Evolutionary conservation across 1,140 invertebrate species (phyloP), one percentile per base, ranked within the genome.

Genomic region (Belonocnema kinseyi): DNA sequence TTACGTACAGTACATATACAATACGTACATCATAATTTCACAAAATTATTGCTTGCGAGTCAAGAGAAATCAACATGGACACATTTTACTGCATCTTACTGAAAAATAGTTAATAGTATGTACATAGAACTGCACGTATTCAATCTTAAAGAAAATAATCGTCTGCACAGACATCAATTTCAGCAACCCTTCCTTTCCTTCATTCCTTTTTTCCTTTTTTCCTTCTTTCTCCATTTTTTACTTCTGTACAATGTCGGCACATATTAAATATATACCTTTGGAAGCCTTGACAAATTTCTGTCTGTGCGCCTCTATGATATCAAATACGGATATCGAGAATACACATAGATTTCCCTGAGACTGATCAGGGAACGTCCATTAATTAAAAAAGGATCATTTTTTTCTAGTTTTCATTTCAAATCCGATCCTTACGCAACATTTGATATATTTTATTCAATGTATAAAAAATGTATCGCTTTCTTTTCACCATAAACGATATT

Each of bases 281-380:
- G 21, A 40, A 46, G 51, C 56, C 26, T 58, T 58, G 26, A 66
- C 14, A 40, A 66, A 8, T 66, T 33, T 66, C 58, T 66, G 61
- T 66, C 14, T 16, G 61, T 66, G 61, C 61, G 26, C 33, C 33
- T 66, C 61, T 6, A 40, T n/a, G 40, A 66, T 66, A 40, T 84
- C 84, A 81, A 80, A 81, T 81, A 86, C 50, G 40, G 80, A 79
- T 85, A 85, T 85, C 76, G 80, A 84, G 80, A 86, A 89, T 89
- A 89, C 85, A 88, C 84, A 77, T 87, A 88, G 82, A 88, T 85
- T 90, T 90, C 89, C 89, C 89, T 90, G 89, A 90, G 89, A 89
- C 88, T 89, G 86, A 90, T 90, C 86, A 33, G 26, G 26, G 4
- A 33, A 33, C 26, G 26, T 33, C 26, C 26, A 33, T 33, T 33